A percentile compares a stretch with the other conserved stretches of the same genome.
These are phyloP conservation scores for Bursaphelenchus okinawaensis DNA, from an alignment of 2,888 invertebrate genomes.

Conservation along the genomic window DNA sequence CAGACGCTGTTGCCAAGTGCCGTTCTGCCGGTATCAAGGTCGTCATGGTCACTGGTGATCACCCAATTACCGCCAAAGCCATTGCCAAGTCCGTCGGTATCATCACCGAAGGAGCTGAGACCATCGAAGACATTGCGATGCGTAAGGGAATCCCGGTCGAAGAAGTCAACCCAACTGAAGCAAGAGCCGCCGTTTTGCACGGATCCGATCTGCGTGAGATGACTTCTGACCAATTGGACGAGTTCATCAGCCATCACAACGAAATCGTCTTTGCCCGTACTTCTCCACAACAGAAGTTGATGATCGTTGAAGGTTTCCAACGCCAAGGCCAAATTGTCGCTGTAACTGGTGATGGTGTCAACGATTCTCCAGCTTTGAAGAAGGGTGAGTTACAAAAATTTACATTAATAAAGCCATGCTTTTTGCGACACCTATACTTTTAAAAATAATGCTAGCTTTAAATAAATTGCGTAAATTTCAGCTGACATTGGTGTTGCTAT, in stretches of 20 bases:
- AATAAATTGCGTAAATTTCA: conserved; percentile 59
- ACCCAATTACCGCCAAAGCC: conserved; percentile 64
- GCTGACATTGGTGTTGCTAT: conserved; percentile 62
- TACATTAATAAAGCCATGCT: too few species aligned
- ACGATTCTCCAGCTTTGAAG: conserved; percentile 65
- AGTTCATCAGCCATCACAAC: conserved; percentile 37
- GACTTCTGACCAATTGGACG: conserved; percentile 48
- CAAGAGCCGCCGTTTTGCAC: conserved; percentile 57
- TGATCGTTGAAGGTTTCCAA: conserved; percentile 65
- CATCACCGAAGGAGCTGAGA: conserved; percentile 62
- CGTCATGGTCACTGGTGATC: conserved; percentile 65
- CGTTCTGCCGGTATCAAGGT: conserved; percentile 60
- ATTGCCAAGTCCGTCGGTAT: conserved; percentile 64
- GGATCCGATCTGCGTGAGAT: conserved; percentile 55
- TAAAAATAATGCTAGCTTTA: conserved; percentile 42
- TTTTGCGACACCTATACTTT: too few species aligned
- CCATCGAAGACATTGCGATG: conserved; percentile 68
- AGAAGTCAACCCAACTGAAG: conserved; percentile 60
- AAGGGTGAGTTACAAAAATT: too few species aligned
- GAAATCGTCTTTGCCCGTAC: conserved; percentile 60
- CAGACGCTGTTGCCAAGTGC: conserved; percentile 60
- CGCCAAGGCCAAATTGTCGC: conserved; percentile 64
- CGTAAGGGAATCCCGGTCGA: conserved; percentile 78
- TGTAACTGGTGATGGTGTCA: conserved; percentile 65
- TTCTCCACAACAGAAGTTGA: conserved; percentile 61